Evolutionary conservation across 2,113 vertebrate genomes (phyloP).

Genomic region (Gopherus flavomarginatus): DNA sequence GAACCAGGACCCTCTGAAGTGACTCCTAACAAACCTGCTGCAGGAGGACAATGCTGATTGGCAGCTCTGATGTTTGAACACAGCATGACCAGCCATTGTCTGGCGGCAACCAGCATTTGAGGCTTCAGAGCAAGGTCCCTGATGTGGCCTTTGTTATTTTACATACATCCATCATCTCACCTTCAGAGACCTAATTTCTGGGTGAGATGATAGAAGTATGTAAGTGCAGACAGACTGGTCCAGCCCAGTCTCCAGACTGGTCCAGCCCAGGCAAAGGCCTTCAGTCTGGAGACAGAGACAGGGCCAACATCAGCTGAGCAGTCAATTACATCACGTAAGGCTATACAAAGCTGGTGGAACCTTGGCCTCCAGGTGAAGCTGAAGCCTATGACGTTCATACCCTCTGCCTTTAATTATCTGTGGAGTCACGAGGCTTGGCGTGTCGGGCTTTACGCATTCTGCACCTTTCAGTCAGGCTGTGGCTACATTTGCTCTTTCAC

Average conservation of each 20-base stretch:
- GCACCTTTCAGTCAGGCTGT: not conserved
- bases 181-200: not conserved
- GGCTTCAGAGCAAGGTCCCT: not conserved
- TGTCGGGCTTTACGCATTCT: not conserved
- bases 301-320: not conserved
- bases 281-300: accelerated
- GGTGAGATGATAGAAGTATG: not conserved
- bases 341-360: not conserved
- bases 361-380: not conserved
- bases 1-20: not conserved
- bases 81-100: not conserved
- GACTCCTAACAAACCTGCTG: no score
- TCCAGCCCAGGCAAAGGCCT: accelerated
- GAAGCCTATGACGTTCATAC: not conserved
- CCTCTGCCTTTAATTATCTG: not conserved
- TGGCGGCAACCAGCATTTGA: not conserved
- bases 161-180: not conserved
- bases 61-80: not conserved
- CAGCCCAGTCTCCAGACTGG: not conserved
- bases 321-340: not conserved
- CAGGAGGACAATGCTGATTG: not conserved
- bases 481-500: not conserved
- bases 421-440: not conserved
- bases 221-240: not conserved
- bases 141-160: no score